Percentiles rank a stretch among this genome's conserved stretches.
These are phyloP conservation scores for Homalodisca vitripennis DNA, from an alignment of 1,140 invertebrate species.

Conservation along the genomic window DNA sequence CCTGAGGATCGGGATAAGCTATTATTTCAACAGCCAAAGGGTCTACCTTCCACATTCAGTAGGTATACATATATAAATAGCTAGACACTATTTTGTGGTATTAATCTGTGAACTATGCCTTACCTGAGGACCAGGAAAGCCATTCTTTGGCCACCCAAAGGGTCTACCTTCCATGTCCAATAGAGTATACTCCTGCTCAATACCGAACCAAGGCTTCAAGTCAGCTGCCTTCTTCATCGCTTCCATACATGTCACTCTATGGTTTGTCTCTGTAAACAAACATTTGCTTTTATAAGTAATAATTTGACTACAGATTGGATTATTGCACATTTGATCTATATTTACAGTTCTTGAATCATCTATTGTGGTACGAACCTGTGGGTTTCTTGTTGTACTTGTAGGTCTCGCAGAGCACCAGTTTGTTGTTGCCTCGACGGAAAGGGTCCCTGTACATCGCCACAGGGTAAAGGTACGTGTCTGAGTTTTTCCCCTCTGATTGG, in stretches of 20 bases:
- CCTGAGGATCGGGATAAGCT: too few relatives aligned
- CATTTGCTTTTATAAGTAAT: too few relatives aligned
- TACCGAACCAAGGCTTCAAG: conserved; percentile 93
- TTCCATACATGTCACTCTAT: conserved; percentile 71
- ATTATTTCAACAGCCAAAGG: too few relatives aligned
- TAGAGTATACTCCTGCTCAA: conserved; percentile 91
- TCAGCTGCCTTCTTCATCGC: conserved; percentile 71
- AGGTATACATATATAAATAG: too few relatives aligned
- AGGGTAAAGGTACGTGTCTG: conserved; percentile 87
- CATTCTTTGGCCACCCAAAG: conserved; percentile 93
- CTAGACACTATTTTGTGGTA: too few relatives aligned
- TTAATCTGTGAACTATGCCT: conserved; percentile 12
- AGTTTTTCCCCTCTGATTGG: conserved; percentile 75
- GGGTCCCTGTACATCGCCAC: conserved; percentile 92
- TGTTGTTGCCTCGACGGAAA: conserved; percentile 85
- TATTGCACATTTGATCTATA: too few relatives aligned
- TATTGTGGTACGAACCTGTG: conserved; percentile 56
- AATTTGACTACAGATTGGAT: too few relatives aligned
- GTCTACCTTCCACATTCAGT: too few relatives aligned
- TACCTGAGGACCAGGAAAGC: conserved; percentile 88
- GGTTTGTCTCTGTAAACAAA: conserved; percentile 69
- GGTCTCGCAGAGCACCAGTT: conserved; percentile 86
- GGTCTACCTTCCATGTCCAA: conserved; percentile 86
- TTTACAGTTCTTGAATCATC: too few relatives aligned
- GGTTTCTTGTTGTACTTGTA: conserved; percentile 72